Conservation (phyloP, 2,113 vertebrate species). For the Tychaedon coryphoeus region DNA sequence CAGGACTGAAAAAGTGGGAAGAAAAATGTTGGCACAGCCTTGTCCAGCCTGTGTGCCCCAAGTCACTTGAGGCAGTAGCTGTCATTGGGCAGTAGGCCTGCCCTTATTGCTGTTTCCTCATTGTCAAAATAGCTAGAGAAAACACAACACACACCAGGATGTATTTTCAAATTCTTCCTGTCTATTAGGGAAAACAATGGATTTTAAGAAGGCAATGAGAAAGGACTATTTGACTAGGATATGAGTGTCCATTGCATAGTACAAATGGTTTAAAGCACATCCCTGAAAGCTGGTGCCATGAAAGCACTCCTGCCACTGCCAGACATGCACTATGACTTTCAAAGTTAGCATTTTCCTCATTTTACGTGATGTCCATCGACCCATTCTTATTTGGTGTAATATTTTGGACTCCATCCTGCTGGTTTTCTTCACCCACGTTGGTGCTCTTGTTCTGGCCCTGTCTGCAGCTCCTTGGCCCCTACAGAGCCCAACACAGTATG, state of each 20-base stretch:
- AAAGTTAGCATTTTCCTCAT: background rate
- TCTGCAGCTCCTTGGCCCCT: background rate
- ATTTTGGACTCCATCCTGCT: background rate
- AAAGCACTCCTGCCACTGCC: background rate
- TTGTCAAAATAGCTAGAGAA: background rate
- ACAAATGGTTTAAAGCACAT: background rate
- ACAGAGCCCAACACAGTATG: background rate
- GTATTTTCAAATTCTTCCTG: background rate
- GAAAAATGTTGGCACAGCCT: background rate
- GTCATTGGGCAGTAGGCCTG: background rate
- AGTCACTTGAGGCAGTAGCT: background rate
- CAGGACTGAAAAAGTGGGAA: background rate
- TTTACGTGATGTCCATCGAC: background rate
- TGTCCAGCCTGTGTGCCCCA: background rate
- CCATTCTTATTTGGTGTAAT: background rate
- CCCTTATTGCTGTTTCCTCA: background rate
- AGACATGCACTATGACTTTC: background rate
- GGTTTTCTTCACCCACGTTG: background rate
- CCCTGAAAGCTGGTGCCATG: background rate
- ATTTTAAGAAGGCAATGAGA: background rate
- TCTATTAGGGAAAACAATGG: background rate
- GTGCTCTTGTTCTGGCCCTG: background rate
- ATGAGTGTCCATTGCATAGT: background rate
- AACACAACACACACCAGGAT: background rate
- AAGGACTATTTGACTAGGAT: background rate